Conservation (phyloP, 2,797 vertebrate genomes). For the Cossypha caffra region DNA sequence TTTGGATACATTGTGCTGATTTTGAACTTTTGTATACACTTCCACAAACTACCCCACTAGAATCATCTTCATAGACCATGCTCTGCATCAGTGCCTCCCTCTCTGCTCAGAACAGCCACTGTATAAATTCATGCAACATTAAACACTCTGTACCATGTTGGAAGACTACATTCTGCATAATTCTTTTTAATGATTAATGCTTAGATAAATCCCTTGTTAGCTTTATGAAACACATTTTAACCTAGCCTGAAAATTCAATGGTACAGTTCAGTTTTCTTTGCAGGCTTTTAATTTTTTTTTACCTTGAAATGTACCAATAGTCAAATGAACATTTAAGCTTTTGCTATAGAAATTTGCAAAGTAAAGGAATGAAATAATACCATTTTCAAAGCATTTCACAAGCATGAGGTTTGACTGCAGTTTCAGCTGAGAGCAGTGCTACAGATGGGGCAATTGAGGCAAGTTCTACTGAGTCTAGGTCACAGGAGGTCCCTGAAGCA, state of each 20-base stretch:
- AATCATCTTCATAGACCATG: not conserved
- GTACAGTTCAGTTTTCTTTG: not conserved
- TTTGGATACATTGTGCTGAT: not conserved
- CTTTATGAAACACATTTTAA: not conserved
- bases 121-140: conserved; percentile 33
- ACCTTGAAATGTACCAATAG: not conserved
- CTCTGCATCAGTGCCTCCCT: not conserved
- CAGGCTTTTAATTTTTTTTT: not conserved
- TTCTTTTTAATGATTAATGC: not conserved
- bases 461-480: not conserved
- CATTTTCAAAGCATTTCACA: not conserved
- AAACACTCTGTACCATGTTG: not conserved
- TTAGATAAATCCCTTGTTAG: conserved; percentile 33
- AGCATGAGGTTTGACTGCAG: not conserved
- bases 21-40: not conserved
- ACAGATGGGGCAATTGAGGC: not conserved
- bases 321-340: not conserved
- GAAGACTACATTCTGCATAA: not conserved
- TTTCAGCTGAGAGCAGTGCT: not conserved
- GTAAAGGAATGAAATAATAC: not conserved
- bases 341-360: not conserved
- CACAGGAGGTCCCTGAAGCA: not conserved
- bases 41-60: not conserved
- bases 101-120: not conserved
- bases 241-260: not conserved